Percentiles rank a stretch among this genome's conserved stretches.
phyloP scores from a whole-genome alignment of 2,797 vertebrate species.

The Lepilemur ruficaudatus region DNA sequence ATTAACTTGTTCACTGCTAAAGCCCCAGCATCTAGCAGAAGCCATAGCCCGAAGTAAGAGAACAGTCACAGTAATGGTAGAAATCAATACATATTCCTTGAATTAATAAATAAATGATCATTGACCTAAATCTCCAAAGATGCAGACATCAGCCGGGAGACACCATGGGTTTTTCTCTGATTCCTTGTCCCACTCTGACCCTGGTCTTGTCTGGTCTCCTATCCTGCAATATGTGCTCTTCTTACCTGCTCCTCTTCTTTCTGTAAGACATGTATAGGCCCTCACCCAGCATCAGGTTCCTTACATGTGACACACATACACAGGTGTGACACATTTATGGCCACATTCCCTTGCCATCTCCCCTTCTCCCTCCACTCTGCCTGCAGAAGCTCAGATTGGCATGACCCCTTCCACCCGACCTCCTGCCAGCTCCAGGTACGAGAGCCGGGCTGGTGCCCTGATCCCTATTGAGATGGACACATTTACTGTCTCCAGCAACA shows the following conservation, averaged over 20 bases:
- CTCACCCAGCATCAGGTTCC: not conserved
- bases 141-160: not conserved
- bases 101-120: conserved; percentile 36
- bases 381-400: not conserved
- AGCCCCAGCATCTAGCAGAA: not conserved
- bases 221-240: not conserved
- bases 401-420: not conserved
- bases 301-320: not conserved
- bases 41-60: not conserved
- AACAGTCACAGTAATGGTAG: not conserved
- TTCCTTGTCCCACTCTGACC: not conserved
- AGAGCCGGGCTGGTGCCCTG: not conserved
- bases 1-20: not conserved
- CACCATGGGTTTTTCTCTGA: not conserved
- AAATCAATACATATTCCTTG: conserved; percentile 26
- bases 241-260: not conserved
- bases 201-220: not conserved
- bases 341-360: not conserved
- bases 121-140: not conserved
- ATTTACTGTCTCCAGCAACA: not conserved
- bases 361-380: not conserved
- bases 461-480: not conserved
- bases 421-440: conserved; percentile 3
- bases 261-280: not conserved
- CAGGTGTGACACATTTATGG: not conserved